phyloP scores from a whole-genome alignment of 2,113 vertebrate genomes.

The Cololabis saira region DNA sequence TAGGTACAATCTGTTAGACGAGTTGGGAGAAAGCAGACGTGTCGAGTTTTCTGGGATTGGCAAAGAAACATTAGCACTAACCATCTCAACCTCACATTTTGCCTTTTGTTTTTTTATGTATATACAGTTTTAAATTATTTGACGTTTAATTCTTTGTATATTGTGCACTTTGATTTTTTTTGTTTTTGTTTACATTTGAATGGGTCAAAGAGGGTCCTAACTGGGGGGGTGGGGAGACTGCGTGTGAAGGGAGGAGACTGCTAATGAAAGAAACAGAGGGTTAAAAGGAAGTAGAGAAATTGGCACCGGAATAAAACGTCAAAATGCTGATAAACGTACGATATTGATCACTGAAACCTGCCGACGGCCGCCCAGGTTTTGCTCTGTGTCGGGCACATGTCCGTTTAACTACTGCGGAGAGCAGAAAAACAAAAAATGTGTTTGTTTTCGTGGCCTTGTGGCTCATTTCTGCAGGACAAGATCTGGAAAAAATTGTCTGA shows the following conservation, averaged over 20 bases:
- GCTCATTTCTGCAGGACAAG: too few relatives aligned
- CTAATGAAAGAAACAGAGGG: neutral
- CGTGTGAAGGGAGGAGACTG: conserved; percentile 6
- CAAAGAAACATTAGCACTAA: conserved; percentile 42
- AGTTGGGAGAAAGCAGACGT: neutral
- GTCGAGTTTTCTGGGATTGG: conserved; percentile 4
- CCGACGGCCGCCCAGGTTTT: too few relatives aligned
- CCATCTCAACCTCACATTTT: conserved; percentile 71
- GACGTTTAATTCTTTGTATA: conserved; percentile 63
- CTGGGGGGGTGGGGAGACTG: conserved; percentile 20
- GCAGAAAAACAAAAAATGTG: too few relatives aligned
- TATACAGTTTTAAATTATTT: conserved; percentile 82
- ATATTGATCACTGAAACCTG: too few relatives aligned
- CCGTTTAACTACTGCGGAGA: too few relatives aligned
- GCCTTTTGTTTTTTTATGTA: conserved; percentile 71
- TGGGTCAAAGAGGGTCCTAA: conserved; percentile 20
- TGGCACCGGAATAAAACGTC: neutral
- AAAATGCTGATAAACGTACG: too few relatives aligned
- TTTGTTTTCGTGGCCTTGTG: too few relatives aligned
- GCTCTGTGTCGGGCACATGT: too few relatives aligned
- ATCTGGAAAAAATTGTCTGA: too few relatives aligned
- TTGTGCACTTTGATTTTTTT: conserved; percentile 43
- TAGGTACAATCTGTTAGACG: neutral
- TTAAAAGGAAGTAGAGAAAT: neutral
- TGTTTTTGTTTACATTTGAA: conserved; percentile 58